A percentile compares a stretch with the other conserved stretches of the same genome.
phyloP scores from a whole-genome alignment of 2,113 vertebrate species.

The Bothrops jararaca region DNA sequence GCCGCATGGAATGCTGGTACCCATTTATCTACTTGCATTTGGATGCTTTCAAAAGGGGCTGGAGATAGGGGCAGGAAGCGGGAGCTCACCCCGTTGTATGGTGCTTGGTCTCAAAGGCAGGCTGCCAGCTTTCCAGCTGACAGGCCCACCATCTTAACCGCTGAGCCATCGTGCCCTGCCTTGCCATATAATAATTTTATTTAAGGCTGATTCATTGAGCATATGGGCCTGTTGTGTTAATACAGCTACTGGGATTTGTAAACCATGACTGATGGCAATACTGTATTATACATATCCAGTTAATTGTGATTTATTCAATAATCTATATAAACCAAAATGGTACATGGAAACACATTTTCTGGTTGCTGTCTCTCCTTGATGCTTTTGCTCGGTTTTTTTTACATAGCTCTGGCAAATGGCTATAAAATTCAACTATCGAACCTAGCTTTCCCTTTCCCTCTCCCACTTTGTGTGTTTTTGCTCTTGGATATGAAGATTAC shows the following conservation, averaged over 20 bases:
- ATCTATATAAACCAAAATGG: background rate
- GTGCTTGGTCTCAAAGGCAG: too few relatives aligned
- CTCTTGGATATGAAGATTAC: background rate
- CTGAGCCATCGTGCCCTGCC: too few relatives aligned
- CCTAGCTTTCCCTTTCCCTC: background rate
- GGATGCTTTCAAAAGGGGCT: too few relatives aligned
- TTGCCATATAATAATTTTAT: background rate
- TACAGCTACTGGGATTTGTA: background rate
- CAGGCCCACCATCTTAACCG: too few relatives aligned
- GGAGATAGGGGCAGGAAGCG: too few relatives aligned
- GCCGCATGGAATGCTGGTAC: too few relatives aligned
- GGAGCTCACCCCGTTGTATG: too few relatives aligned
- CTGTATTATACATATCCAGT: background rate
- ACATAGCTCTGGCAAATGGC: background rate
- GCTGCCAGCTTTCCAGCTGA: too few relatives aligned
- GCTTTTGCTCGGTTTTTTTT: background rate
- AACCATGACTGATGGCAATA: background rate
- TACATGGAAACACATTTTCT: background rate
- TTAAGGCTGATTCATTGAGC: background rate
- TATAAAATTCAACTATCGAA: background rate
- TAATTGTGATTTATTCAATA: background rate
- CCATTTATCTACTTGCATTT: too few relatives aligned
- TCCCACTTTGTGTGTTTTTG: background rate
- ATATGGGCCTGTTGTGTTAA: background rate
- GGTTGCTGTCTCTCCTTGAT: background rate